Evolutionary conservation across 2,888 invertebrate species (phyloP).

Genomic region (Tetranychus truncatus): DNA sequence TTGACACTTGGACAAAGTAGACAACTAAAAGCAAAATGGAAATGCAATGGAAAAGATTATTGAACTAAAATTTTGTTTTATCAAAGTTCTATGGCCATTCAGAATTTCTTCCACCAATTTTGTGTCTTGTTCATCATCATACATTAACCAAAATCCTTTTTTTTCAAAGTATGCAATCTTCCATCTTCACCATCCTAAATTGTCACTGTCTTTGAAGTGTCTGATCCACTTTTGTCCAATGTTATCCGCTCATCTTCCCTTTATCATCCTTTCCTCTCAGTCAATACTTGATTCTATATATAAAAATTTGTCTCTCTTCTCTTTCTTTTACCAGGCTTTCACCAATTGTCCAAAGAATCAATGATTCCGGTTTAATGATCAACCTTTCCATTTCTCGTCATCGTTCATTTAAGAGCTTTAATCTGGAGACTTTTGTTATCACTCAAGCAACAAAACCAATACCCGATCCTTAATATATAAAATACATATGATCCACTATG

Average conservation of each 20-base stretch:
- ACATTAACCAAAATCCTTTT: not conserved
- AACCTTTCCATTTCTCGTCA: conserved; percentile 1
- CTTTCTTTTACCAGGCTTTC: not conserved
- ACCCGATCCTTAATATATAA: too few relatives aligned
- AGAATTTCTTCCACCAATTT: not conserved
- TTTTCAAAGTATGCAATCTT: not conserved
- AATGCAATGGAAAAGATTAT: not conserved
- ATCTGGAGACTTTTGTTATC: not conserved
- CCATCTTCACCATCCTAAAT: not conserved
- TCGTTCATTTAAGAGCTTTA: not conserved
- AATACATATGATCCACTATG: too few relatives aligned
- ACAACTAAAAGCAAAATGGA: not conserved
- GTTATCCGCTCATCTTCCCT: not conserved
- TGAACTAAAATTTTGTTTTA: not conserved
- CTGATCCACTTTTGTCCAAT: not conserved
- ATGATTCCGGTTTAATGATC: conserved; percentile 1
- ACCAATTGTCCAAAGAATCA: not conserved
- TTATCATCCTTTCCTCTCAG: not conserved
- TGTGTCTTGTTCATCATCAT: not conserved
- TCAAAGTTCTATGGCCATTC: not conserved
- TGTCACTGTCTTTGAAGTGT: not conserved
- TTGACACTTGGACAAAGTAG: too few relatives aligned
- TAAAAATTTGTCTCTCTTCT: not conserved
- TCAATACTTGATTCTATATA: too few relatives aligned
- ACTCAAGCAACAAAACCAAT: not conserved